phyloP scores from a whole-genome alignment of 2,113 vertebrate genomes.

The Neogobius melanostomus region DNA sequence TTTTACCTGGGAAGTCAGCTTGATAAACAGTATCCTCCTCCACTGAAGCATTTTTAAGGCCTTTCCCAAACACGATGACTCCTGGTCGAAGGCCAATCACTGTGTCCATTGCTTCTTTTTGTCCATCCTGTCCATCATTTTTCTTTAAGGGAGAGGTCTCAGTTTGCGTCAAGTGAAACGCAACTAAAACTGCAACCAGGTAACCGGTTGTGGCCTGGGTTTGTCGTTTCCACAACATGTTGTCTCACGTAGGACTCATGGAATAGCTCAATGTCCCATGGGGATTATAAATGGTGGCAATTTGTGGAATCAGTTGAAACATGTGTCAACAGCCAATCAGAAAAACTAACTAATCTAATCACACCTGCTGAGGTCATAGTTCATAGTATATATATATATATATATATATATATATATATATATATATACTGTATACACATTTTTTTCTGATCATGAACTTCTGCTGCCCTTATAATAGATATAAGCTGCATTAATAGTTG shows the following conservation, averaged over 20 bases:
- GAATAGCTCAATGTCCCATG: accelerated
- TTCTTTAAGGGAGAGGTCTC: conserved; percentile 37
- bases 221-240: conserved; percentile 9
- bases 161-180: conserved; percentile 13
- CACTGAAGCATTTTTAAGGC: conserved; percentile 11
- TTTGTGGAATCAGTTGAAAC: neutral
- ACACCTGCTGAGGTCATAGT: conserved; percentile 24
- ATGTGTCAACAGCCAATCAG: conserved; percentile 39
- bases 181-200: conserved; percentile 21
- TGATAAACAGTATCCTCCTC: conserved; percentile 44
- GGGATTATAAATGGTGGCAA: neutral
- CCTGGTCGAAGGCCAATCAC: conserved; percentile 20
- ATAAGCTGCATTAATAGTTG: too few relatives aligned
- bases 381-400: too few relatives aligned
- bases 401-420: too few relatives aligned
- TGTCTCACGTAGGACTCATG: neutral
- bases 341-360: neutral
- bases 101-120: neutral
- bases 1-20: conserved; percentile 33
- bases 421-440: too few relatives aligned
- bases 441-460: too few relatives aligned
- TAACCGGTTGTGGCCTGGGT: neutral
- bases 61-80: conserved; percentile 47
- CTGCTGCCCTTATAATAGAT: too few relatives aligned
- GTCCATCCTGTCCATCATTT: neutral